These are phyloP conservation scores for Geotrypetes seraphini DNA, from an alignment of 2,797 vertebrate genomes.

Conservation along the genomic window DNA sequence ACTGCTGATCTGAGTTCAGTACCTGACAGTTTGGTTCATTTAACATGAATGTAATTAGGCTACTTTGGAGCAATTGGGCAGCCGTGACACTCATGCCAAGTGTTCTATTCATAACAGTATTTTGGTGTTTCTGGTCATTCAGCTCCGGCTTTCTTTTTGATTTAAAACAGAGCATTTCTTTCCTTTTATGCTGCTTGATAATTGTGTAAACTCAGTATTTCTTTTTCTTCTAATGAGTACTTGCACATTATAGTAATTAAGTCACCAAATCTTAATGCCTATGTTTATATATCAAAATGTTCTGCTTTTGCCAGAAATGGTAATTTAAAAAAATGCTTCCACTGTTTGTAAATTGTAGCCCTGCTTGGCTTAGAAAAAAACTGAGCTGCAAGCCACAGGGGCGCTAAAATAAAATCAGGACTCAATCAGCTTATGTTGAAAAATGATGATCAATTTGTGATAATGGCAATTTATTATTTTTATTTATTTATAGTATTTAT, in stretches of 20 bases:
- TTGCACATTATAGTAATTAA: background rate
- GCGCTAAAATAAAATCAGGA: too few relatives aligned
- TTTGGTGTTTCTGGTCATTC: background rate
- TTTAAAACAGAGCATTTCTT: background rate
- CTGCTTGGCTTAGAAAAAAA: too few relatives aligned
- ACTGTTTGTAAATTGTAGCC: background rate
- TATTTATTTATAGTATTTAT: too few relatives aligned
- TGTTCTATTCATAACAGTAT: background rate
- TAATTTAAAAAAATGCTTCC: background rate
- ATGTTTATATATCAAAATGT: background rate
- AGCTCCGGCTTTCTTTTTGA: fast-evolving
- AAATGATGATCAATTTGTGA: too few relatives aligned
- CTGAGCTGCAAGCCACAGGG: too few relatives aligned
- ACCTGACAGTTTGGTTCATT: background rate
- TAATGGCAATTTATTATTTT: too few relatives aligned
- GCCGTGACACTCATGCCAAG: background rate
- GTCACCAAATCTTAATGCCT: background rate
- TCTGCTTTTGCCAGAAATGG: too few relatives aligned
- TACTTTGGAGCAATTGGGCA: background rate
- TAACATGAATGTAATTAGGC: background rate
- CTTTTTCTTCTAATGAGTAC: background rate
- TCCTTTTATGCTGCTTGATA: background rate
- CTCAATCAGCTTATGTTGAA: too few relatives aligned
- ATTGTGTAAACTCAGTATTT: background rate
- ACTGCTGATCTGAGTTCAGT: background rate